phyloP scores from a whole-genome alignment of 2,113 vertebrate species.

The Brevimyrus niger region DNA sequence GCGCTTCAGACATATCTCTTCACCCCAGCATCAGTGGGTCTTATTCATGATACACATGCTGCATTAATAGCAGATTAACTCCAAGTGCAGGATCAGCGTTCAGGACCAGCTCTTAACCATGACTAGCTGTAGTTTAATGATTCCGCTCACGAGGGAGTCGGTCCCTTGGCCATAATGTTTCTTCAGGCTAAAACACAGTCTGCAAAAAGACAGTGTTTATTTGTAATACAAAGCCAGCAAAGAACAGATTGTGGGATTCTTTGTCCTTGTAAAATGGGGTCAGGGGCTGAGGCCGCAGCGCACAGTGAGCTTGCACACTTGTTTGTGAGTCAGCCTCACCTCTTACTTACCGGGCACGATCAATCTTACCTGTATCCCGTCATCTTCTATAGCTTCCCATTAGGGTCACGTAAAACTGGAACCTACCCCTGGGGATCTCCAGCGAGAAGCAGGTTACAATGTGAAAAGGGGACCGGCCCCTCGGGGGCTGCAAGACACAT shows the following conservation, averaged over 20 bases:
- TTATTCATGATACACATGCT: neutral
- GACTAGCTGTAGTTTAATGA: neutral
- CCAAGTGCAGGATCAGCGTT: neutral
- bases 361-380: neutral
- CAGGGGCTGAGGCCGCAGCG: neutral
- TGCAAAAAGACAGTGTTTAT: neutral
- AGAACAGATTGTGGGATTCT: neutral
- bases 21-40: neutral
- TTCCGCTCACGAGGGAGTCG: neutral
- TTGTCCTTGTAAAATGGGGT: neutral
- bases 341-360: neutral
- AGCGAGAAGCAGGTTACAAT: neutral
- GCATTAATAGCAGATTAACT: conserved; percentile 1
- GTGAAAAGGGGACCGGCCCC: neutral
- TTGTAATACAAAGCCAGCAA: neutral
- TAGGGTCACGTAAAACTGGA: neutral
- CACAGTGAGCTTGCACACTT: neutral
- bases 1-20: neutral
- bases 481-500: neutral
- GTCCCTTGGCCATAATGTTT: neutral
- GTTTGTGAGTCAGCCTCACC: neutral
- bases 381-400: neutral
- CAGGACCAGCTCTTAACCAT: neutral
- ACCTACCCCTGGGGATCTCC: neutral
- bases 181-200: neutral